phyloP scores from a whole-genome alignment of 1,140 invertebrate genomes.

The Cydia amplana region DNA sequence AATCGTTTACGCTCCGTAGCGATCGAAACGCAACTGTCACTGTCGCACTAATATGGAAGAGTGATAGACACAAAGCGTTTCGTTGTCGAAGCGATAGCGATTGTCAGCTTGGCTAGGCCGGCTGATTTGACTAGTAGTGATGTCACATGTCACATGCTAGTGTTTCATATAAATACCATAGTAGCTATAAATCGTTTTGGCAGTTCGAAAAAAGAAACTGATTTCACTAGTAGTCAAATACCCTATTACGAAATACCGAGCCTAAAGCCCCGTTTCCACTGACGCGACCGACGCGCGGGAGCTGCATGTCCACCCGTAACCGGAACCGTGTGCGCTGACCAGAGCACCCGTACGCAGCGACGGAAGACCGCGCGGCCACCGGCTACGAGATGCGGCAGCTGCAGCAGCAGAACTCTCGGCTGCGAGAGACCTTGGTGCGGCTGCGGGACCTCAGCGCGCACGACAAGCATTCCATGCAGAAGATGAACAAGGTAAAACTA shows the following conservation, averaged over 20 bases:
- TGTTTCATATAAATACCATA: no score
- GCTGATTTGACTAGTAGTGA: no score
- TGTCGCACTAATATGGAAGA: no score
- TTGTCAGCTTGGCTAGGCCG: no score
- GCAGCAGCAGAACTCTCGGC: conserved; percentile 94
- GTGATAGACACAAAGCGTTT: no score
- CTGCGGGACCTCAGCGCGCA: conserved; percentile 95
- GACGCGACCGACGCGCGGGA: conserved; percentile 78
- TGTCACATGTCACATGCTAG: no score
- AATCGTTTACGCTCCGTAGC: no score
- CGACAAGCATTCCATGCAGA: conserved; percentile 96
- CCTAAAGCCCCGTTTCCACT: background rate
- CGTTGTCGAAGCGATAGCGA: no score
- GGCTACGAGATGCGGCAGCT: conserved; percentile 92
- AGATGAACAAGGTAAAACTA: conserved; percentile 85
- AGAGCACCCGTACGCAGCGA: conserved; percentile 73
- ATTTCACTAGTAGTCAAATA: background rate
- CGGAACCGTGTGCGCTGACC: conserved; percentile 44
- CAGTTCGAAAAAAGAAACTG: no score
- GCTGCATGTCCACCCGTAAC: conserved; percentile 81
- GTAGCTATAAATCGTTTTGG: no score
- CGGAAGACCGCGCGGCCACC: conserved; percentile 74
- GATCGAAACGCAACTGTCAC: no score
- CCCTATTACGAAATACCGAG: background rate
- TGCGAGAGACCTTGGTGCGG: conserved; percentile 95